phyloP scores from a whole-genome alignment of 2,888 invertebrate species.

The Meandrusa payeni region DNA sequence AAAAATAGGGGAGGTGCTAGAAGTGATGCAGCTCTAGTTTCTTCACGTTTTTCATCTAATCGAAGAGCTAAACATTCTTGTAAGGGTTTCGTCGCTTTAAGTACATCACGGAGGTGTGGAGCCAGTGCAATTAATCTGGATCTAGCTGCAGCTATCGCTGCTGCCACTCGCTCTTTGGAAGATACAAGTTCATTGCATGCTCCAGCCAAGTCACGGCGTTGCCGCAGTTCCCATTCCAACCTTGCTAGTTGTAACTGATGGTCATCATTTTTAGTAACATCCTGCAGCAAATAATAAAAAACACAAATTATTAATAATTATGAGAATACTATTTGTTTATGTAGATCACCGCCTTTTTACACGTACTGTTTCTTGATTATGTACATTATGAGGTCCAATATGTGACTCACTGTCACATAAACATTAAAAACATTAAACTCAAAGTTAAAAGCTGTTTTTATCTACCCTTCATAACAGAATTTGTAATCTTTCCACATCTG shows the following conservation, averaged over 20 bases:
- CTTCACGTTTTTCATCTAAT: constrained; percentile 88
- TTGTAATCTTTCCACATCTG: too few species aligned
- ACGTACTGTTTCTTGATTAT: too few species aligned
- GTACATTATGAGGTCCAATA: too few species aligned
- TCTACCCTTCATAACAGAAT: too few species aligned
- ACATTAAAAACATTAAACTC: too few species aligned
- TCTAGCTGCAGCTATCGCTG: constrained; percentile 87
- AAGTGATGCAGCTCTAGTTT: constrained; percentile 87
- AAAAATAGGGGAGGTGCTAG: constrained; percentile 92
- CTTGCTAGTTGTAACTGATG: constrained; percentile 92
- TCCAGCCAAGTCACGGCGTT: constrained; percentile 90
- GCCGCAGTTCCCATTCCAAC: constrained; percentile 94
- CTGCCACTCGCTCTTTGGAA: constrained; percentile 87
- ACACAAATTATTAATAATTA: too few species aligned
- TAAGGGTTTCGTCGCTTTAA: constrained; percentile 90
- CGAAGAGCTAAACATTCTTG: constrained; percentile 93
- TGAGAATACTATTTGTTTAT: too few species aligned
- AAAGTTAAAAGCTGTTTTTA: too few species aligned
- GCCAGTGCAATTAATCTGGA: constrained; percentile 90
- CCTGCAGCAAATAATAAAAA: too few species aligned
- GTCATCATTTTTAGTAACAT: constrained; percentile 83
- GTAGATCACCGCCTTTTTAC: too few species aligned
- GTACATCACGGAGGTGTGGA: constrained; percentile 84
- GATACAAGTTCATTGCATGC: constrained; percentile 88
- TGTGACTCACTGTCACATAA: too few species aligned